Conservation (phyloP, 2,113 vertebrate species). For the Notiomystis cincta region DNA sequence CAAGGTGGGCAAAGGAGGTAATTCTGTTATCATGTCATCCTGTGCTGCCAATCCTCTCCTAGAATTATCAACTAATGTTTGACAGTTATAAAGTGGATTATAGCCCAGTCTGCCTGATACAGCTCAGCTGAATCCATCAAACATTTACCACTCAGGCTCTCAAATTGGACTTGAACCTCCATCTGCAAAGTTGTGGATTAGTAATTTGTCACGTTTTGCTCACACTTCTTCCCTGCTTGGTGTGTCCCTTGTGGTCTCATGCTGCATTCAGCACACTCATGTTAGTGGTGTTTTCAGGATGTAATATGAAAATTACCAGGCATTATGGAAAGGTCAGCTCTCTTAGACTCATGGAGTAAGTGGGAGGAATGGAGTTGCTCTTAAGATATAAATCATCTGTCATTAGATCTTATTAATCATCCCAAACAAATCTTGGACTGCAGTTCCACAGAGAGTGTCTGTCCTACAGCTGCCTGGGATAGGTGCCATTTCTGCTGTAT, state of each 20-base stretch:
- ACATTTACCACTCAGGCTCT: not conserved
- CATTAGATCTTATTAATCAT: slow-evolving; percentile 27
- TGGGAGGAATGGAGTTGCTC: not conserved
- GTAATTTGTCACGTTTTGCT: not conserved
- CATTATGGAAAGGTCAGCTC: slow-evolving; percentile 39
- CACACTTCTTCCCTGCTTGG: not conserved
- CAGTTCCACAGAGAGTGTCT: not conserved
- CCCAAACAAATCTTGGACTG: not conserved
- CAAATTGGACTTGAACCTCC: not conserved
- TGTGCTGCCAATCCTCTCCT: not conserved
- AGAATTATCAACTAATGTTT: not conserved
- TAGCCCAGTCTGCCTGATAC: not conserved
- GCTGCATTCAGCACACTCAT: not conserved
- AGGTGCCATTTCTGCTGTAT: not conserved
- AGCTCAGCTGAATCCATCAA: slow-evolving; percentile 20
- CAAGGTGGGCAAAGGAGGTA: not conserved
- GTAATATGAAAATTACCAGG: slow-evolving; percentile 30
- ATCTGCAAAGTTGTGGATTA: not conserved
- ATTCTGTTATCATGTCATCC: not conserved
- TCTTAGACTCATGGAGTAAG: not conserved
- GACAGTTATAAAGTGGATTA: slow-evolving; percentile 47
- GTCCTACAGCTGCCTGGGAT: not conserved
- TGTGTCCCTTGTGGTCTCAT: not conserved
- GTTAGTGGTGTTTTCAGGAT: not conserved
- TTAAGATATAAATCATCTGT: slow-evolving; percentile 7